Base-by-base conservation (phyloP, 1,140 invertebrate species). In the Pygmarrhopalites habei region DNA sequence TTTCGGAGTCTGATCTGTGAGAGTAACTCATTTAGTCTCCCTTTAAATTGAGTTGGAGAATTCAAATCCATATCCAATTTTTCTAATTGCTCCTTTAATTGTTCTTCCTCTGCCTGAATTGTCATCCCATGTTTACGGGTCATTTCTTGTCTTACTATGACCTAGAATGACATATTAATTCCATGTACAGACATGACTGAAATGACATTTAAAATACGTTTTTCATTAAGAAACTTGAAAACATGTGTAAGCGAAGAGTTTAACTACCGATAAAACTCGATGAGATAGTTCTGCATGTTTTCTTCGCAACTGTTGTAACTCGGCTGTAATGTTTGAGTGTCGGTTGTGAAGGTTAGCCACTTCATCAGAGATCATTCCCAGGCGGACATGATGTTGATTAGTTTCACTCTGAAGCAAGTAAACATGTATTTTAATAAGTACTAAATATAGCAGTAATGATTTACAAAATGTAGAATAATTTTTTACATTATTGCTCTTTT, bases 1-100 rank as follows among this genome's bases (percentile, higher is more conserved):
- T 44, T 58, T 14, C 51, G 46, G 79, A 93, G 85, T 67, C 89
- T 79, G 67, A 93, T 85, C 64, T 91, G 89, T 23, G 90, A 90
- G 60, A 94, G 80, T 65, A 96, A 78, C 78, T 95, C 92, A 74
- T 90, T 93, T 29, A 96, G 81, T 66, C 90, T 84, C 41, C 89
- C 88, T 85, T 93, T 93, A 71, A 92, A 94, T 72, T 95, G 89
- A 53, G 90, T 93, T 14, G 92, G 92, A 14, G 90, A 86, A 66
- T 89, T 89, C 1, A 97, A 82, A 72, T 94, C 87, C 0, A 85
- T 82, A 56, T 91, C 86, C 74, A 95, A 83, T 51, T 85, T 83
- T 77, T 95, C 90, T 14, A 96, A 80, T 70, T 88, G 85, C 19
- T 87, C 87, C 47, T 89, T 81, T 19, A 94, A 75, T 17, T 85